phyloP scores from a whole-genome alignment of 23 tunicate species.

The Trididemnum clinides region DNA sequence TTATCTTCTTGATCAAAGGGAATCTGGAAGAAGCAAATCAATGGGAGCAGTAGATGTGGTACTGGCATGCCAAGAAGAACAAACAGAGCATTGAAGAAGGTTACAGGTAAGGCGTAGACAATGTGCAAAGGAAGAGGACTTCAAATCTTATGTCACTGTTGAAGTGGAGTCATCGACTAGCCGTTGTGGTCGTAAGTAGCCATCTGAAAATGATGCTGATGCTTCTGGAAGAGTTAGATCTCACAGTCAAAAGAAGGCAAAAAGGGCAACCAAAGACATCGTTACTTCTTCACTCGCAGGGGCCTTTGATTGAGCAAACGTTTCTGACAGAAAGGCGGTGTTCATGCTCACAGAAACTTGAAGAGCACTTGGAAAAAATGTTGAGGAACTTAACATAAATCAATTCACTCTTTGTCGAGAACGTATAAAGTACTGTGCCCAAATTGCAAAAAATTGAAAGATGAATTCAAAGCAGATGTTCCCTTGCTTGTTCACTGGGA shows the following conservation, averaged over 20 bases:
- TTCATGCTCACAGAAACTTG: not conserved
- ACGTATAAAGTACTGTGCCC: slow-evolving; percentile 4
- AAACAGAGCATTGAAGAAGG: not conserved
- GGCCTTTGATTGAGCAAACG: slow-evolving; percentile 11
- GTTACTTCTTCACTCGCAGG: slow-evolving; percentile 7
- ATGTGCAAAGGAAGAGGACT: not conserved
- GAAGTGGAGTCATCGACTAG: slow-evolving; percentile 15
- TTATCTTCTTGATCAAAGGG: not conserved
- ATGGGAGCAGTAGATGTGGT: too few relatives aligned
- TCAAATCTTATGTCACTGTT: not conserved
- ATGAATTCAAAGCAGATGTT: too few relatives aligned
- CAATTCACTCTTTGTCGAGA: not conserved
- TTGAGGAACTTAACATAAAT: slow-evolving; percentile 20
- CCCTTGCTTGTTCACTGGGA: slow-evolving; percentile 26
- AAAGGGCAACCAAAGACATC: not conserved
- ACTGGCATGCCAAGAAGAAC: not conserved
- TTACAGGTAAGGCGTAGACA: not conserved
- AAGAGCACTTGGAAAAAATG: too few relatives aligned
- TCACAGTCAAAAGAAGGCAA: slow-evolving; percentile 16
- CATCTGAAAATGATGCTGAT: slow-evolving; percentile 29
- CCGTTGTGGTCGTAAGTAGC: slow-evolving; percentile 1
- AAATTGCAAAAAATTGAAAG: not conserved
- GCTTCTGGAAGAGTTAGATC: slow-evolving; percentile 27
- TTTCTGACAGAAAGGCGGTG: slow-evolving; percentile 15
- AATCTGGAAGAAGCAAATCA: too few relatives aligned